Evolutionary conservation across 2,113 vertebrate genomes (phyloP).

Genomic region (Penelope pileata): DNA sequence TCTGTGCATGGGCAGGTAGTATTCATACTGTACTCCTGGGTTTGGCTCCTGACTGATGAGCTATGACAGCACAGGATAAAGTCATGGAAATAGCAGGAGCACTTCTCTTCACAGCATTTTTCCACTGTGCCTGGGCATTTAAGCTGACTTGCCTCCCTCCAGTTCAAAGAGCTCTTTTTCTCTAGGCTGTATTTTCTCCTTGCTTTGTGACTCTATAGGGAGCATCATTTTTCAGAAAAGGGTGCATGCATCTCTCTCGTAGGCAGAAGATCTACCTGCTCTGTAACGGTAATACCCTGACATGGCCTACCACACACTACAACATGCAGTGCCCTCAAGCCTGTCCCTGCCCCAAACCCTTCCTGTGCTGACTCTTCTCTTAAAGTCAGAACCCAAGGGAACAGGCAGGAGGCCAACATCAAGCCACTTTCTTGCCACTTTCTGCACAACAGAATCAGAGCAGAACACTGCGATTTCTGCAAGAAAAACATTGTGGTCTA

Average conservation of each 20-base stretch:
- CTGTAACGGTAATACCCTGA: not conserved
- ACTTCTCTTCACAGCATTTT: not conserved
- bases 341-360: not conserved
- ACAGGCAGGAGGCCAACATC: not conserved
- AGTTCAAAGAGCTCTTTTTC: not conserved
- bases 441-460: not conserved
- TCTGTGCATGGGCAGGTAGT: slow-evolving; percentile 79
- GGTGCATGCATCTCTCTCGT: not conserved
- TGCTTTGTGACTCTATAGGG: not conserved
- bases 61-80: slow-evolving; percentile 65
- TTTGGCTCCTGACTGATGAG: slow-evolving; percentile 93
- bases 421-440: not conserved
- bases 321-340: not conserved
- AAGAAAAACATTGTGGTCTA: not conserved
- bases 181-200: not conserved
- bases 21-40: slow-evolving; percentile 89
- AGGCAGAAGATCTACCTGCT: not conserved
- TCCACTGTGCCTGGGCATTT: not conserved
- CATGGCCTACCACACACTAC: not conserved
- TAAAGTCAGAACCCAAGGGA: not conserved
- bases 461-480: not conserved
- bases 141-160: not conserved
- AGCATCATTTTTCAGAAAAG: not conserved
- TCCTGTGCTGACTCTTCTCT: not conserved
- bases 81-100: not conserved